These are phyloP conservation scores for Catotricha subobsoleta DNA, from an alignment of 2,888 invertebrate species.

Conservation along the genomic window DNA sequence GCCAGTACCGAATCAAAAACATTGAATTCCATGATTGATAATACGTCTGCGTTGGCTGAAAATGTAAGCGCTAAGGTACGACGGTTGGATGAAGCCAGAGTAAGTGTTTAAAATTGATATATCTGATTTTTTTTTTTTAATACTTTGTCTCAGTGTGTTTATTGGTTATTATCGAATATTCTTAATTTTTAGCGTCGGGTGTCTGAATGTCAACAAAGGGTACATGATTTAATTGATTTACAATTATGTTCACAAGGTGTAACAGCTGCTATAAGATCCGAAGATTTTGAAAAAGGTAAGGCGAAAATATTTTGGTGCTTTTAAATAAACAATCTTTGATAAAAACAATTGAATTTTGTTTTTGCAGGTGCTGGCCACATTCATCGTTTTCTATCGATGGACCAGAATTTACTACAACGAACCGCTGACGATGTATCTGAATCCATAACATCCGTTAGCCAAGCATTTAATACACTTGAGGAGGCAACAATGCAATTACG, in stretches of 20 bases:
- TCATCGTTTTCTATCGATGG: slow-evolving; percentile 83
- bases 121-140: no score
- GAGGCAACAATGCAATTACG: slow-evolving; percentile 53
- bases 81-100: slow-evolving; percentile 79
- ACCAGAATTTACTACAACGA: slow-evolving; percentile 60
- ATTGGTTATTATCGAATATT: neutral
- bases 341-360: neutral
- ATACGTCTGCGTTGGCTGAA: slow-evolving; percentile 75
- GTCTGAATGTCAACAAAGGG: slow-evolving; percentile 82
- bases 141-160: slow-evolving; percentile 1
- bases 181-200: slow-evolving; percentile 53
- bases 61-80: slow-evolving; percentile 93
- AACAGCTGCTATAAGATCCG: slow-evolving; percentile 76
- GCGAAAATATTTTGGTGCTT: slow-evolving; percentile 12
- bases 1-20: slow-evolving; percentile 63
- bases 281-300: slow-evolving; percentile 87
- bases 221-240: slow-evolving; percentile 85
- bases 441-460: slow-evolving; percentile 28
- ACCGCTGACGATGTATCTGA: slow-evolving; percentile 59
- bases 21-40: slow-evolving; percentile 66
- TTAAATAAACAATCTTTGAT: neutral
- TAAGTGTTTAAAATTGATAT: slow-evolving; percentile 28
- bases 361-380: slow-evolving; percentile 73
- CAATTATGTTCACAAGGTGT: slow-evolving; percentile 97
- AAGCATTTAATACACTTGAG: slow-evolving; percentile 37